Base-by-base conservation (phyloP, 2,113 vertebrate genomes). In the Oreotragus oreotragus region DNA sequence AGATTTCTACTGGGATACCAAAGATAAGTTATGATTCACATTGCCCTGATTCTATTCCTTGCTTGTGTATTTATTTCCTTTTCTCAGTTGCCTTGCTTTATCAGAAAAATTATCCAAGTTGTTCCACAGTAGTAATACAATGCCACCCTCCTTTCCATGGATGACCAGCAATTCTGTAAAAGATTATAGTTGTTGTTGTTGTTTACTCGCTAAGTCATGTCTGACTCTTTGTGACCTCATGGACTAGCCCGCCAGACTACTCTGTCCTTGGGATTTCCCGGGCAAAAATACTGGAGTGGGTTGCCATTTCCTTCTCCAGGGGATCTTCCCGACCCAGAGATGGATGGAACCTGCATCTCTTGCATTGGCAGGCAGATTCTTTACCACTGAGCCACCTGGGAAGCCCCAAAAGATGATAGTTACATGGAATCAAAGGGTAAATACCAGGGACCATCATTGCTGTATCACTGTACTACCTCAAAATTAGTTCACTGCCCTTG, bases 1-100 rank as follows among this genome's bases (percentile, higher is more conserved):
- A 80, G 53, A 73, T 91, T 81, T 88, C 45, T 58, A 90, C 60
- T 51, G 49, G 51, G 43, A 91, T 39, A 23, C 94, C 97, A 97
- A 91, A 95, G 88, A 95, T 11, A 28, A 13, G 1, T 91, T 33
- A 36, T 19, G 87, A 85, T 51, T 85, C 76, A 8, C 36, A 12
- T 76, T 77, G 9, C 66, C 17, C 85, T 64, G 79, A 51, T 36
- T 55, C 33, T 28, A 3, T 33, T 77, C 86, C 60, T 70, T 91
- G 2, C 79, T 62, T 85, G 33, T 49, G 10, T 55, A 36, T 53
- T 33, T 80, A 8, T 91, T 84, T 30, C 23, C 36, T 70, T 73
- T 73, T 19, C 58, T 49, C 45, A 15, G 47, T 45, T 30, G 3
- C 33, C 33, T 9, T 8, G 17, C 49, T 89, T 93, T 51, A 28